These are phyloP conservation scores for Copidosoma aretas DNA, from an alignment of 2,888 invertebrate genomes.

Conservation along the genomic window DNA sequence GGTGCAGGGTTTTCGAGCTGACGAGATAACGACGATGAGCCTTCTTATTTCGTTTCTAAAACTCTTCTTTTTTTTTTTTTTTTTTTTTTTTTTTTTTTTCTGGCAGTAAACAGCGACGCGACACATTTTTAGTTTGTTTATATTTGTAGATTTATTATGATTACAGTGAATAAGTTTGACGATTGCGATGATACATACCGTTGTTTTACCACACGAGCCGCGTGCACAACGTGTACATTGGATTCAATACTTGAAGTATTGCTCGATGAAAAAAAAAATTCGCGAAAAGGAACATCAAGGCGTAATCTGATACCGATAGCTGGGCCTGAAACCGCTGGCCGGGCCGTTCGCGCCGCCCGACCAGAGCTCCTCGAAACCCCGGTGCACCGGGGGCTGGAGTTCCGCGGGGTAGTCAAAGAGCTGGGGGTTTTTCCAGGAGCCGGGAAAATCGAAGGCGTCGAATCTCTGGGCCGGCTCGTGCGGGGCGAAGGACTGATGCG, in stretches of 20 bases:
- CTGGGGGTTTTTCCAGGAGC: not conserved
- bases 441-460: not conserved
- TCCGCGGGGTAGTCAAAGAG: not conserved
- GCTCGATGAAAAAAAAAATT: too few relatives aligned
- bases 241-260: too few relatives aligned
- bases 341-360: not conserved
- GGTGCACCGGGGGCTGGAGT: not conserved
- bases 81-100: too few relatives aligned
- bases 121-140: too few relatives aligned
- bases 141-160: too few relatives aligned
- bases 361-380: constrained; percentile 29
- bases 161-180: too few relatives aligned
- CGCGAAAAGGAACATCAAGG: not conserved
- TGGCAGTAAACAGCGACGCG: too few relatives aligned
- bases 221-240: too few relatives aligned
- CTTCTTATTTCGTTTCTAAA: not conserved
- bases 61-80: too few relatives aligned
- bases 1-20: too few relatives aligned
- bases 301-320: not conserved
- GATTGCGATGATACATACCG: too few relatives aligned
- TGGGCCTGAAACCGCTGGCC: not conserved
- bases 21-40: not conserved
- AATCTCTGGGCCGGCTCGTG: not conserved
- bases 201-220: too few relatives aligned
- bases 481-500: constrained; percentile 15